Percentiles rank a stretch among this genome's conserved stretches.
These are phyloP conservation scores for Epistrophella euchroma DNA, from an alignment of 2,888 invertebrate species.

Conservation along the genomic window DNA sequence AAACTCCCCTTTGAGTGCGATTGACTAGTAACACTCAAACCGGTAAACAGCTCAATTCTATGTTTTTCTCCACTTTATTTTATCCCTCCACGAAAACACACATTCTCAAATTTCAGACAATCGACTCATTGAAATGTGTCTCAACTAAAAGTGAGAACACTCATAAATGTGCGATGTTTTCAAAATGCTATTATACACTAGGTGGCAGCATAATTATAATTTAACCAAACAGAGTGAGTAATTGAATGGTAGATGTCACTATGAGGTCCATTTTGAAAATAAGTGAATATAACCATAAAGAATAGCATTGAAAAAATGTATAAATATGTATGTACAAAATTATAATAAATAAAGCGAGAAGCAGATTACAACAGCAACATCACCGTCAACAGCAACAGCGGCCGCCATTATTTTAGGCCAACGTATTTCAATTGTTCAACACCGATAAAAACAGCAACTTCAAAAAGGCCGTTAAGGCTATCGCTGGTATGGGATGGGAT, in stretches of 20 bases:
- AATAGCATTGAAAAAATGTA: slow-evolving; percentile 27
- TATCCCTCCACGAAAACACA: slow-evolving; percentile 31
- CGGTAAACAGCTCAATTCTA: background rate
- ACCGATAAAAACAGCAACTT: too few species aligned
- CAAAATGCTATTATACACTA: slow-evolving; percentile 3
- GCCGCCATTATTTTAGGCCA: too few species aligned
- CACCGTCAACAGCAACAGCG: too few species aligned
- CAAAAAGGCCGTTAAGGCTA: too few species aligned
- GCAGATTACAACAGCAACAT: too few species aligned
- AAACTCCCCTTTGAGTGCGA: slow-evolving; percentile 26
- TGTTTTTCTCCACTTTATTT: slow-evolving; percentile 45
- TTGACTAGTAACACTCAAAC: slow-evolving; percentile 38
- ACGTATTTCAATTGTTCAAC: too few species aligned
- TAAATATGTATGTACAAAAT: too few species aligned
- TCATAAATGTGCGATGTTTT: slow-evolving; percentile 23
- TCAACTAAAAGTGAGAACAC: slow-evolving; percentile 40
- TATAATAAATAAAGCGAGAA: too few species aligned
- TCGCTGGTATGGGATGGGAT: too few species aligned
- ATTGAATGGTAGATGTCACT: slow-evolving; percentile 37
- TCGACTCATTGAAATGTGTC: slow-evolving; percentile 42
- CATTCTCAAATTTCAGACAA: slow-evolving; percentile 3
- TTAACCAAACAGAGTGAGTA: background rate
- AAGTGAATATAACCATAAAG: too few species aligned
- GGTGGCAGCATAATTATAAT: slow-evolving; percentile 9
- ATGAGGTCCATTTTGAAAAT: slow-evolving; percentile 26